Conservation (phyloP, 2,113 vertebrate genomes). For the Tyrannus savana region DNA sequence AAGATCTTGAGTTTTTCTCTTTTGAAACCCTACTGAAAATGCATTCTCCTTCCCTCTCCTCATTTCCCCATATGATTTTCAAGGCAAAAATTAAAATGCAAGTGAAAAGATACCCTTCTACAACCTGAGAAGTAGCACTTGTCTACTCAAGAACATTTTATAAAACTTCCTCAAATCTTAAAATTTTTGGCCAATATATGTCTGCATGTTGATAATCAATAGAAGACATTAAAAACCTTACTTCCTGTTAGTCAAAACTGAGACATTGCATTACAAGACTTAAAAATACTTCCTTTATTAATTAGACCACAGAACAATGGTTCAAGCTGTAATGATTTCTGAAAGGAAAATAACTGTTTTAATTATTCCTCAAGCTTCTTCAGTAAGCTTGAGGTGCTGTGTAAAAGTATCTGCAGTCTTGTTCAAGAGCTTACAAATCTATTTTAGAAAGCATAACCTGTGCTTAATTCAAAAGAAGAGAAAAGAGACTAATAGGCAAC, state of each 20-base stretch:
- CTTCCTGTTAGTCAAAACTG: not conserved
- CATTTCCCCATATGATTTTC: not conserved
- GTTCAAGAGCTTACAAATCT: not conserved
- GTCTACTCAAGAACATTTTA: not conserved
- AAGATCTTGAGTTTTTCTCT: conserved; percentile 1
- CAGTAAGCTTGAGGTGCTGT: not conserved
- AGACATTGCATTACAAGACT: not conserved
- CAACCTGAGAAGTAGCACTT: not conserved
- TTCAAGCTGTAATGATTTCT: not conserved
- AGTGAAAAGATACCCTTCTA: not conserved
- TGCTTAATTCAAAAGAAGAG: not conserved
- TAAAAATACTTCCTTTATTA: not conserved
- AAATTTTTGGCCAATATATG: not conserved
- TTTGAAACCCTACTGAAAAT: conserved; percentile 10
- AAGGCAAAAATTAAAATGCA: not conserved
- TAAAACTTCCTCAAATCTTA: not conserved
- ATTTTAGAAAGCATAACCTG: not conserved
- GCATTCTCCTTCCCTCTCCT: not conserved
- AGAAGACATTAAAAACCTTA: not conserved
- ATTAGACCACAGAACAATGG: not conserved
- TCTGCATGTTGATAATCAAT: not conserved
- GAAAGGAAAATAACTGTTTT: not conserved
- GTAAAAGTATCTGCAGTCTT: not conserved
- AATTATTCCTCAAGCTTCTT: not conserved
- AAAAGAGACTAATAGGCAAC: not conserved